Evolutionary conservation across 92 coral and sea anemone genomes (phyloP), one percentile per base, ranked within the genome.

Genomic region (Epizoanthus stellaris): DNA sequence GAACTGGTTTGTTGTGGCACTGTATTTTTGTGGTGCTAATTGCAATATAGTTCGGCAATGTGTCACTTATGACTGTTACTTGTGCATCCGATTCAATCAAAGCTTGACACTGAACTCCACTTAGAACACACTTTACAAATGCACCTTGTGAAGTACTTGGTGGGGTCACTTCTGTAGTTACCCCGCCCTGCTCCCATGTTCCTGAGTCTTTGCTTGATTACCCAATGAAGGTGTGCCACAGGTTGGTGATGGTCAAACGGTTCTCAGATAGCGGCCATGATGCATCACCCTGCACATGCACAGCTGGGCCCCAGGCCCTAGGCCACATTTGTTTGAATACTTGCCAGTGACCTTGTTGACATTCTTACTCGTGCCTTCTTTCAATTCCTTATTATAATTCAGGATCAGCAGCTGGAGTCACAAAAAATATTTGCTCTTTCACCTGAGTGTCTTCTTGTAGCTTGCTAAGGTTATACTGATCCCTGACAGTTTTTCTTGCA

Each of bases 131-230:
- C 1, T 38, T 7, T 66, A 81, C 54, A 67, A 67, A 81, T 43
- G 76, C 85, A 43, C 85, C 85, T n/a, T 81, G 20, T 12, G 85
- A 67, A 15, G 34, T 67, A 39, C 69, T 59, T 73, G 76, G 85
- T 74, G 65, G 85, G 76, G 62, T 49, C 62, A 65, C 85, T 20
- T 36, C 12, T 56, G 12, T 43, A 42, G 11, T 43, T 45, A 68
- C 30, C 80, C 82, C 19, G 36, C 58, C 82, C 64, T 54, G 20
- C 58, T 68, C 65, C 16, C 64, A 54, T 82, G 40, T 71, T 82
- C 36, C 66, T 3, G 82, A 77, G 53, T 1, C 64, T 19, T 16
- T 15, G 16, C 70, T 77, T 4, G 17, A 34, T n/a, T n/a, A n/a
- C 9, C 71, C 2, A 0, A n/a, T 66, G 34, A 8, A 19, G 71